phyloP scores from a whole-genome alignment of 2,888 invertebrate species.

The Ellobium chinense region DNA sequence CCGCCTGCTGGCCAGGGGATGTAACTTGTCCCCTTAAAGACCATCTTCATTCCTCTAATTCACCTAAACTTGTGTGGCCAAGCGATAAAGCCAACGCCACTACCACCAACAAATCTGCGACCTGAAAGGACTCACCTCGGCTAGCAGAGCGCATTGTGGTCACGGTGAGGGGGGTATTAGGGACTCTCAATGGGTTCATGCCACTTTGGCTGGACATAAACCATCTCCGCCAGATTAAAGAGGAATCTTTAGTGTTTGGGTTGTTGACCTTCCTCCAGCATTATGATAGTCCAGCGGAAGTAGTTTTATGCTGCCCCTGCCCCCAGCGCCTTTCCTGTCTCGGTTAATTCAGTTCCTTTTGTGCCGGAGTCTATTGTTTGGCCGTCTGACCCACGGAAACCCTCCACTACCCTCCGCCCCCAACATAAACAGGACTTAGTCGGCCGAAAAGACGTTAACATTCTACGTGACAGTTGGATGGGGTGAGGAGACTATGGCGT shows the following conservation, averaged over 20 bases:
- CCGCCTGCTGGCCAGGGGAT: no score
- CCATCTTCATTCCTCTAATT: background rate
- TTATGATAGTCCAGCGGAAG: background rate
- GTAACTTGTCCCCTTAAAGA: background rate
- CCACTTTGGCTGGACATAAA: background rate
- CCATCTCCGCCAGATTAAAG: background rate
- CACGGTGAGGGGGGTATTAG: background rate
- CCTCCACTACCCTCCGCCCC: background rate
- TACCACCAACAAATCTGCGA: background rate
- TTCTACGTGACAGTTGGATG: background rate
- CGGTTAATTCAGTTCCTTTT: background rate
- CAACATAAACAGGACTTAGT: conserved; percentile 24
- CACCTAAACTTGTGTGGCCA: background rate
- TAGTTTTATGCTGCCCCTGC: background rate
- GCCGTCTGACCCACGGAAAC: background rate
- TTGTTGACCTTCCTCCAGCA: background rate
- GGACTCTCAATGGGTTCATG: background rate
- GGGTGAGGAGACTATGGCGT: background rate
- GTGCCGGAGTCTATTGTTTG: background rate
- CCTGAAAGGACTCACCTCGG: no score
- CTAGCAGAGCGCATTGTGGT: no score
- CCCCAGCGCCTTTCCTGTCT: background rate
- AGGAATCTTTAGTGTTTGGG: background rate
- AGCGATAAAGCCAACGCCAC: background rate
- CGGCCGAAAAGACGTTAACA: background rate